phyloP scores from a whole-genome alignment of 2,797 vertebrate species.

The Macropodus opercularis region DNA sequence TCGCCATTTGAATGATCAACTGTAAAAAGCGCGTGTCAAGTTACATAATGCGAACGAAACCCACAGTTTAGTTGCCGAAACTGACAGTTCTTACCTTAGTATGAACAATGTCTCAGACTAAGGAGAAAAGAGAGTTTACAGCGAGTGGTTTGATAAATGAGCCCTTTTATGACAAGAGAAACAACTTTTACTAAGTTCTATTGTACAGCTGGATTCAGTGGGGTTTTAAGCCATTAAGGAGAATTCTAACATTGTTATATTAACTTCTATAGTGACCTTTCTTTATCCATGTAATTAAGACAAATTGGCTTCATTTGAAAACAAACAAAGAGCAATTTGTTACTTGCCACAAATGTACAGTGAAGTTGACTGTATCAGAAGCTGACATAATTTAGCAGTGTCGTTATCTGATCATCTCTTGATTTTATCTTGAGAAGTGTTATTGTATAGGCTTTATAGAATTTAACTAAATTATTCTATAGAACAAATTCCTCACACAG shows the following conservation, averaged over 20 bases:
- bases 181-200: slow-evolving; percentile 2
- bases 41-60: slow-evolving; percentile 45
- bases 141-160: slow-evolving; percentile 25
- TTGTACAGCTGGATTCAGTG: slow-evolving; percentile 5
- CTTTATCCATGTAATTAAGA: background rate
- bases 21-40: slow-evolving; percentile 37
- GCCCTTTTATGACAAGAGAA: background rate
- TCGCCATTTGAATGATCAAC: slow-evolving; percentile 44
- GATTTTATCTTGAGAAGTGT: background rate
- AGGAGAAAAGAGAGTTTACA: slow-evolving; percentile 9
- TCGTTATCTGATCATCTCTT: background rate
- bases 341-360: background rate
- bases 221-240: background rate
- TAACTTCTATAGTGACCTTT: background rate
- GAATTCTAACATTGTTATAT: background rate
- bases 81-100: slow-evolving; percentile 13
- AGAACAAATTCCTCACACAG: background rate
- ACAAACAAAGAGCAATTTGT: background rate
- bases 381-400: background rate
- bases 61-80: slow-evolving; percentile 37
- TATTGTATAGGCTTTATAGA: background rate
- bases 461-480: background rate
- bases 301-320: background rate
- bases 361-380: background rate
- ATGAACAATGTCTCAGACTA: slow-evolving; percentile 20